phyloP scores from a whole-genome alignment of 1,140 invertebrate genomes.

The Ceratosolen fusciceps region DNA sequence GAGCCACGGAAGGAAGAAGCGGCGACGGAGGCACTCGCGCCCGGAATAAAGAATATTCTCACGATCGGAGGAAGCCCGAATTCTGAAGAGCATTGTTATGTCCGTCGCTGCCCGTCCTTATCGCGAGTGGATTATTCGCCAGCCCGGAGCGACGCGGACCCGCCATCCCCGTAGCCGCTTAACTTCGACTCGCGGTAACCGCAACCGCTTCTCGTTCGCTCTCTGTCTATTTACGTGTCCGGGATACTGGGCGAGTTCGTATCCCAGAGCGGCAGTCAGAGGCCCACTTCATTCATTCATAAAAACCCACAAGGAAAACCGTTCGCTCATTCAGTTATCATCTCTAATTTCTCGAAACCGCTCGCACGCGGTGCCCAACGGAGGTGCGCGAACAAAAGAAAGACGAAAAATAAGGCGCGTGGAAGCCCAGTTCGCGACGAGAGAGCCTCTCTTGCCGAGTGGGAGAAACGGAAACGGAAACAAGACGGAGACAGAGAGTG shows the following conservation, averaged over 20 bases:
- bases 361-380: not conserved
- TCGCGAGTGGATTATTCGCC: conserved; percentile 8
- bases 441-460: not conserved
- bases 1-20: no score
- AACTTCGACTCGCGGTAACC: no score
- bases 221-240: no score
- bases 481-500: conserved; percentile 39
- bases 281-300: conserved; percentile 41
- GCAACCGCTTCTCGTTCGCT: no score
- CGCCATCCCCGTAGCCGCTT: no score
- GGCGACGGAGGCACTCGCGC: not conserved
- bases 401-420: conserved; percentile 3
- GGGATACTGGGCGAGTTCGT: no score
- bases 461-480: conserved; percentile 48
- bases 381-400: conserved; percentile 11
- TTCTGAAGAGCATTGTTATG: not conserved
- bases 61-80: not conserved
- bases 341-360: conserved; percentile 38
- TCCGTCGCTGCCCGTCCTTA: no score
- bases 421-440: conserved; percentile 19
- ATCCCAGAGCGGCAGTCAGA: conserved; percentile 1
- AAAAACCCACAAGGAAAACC: conserved; percentile 45
- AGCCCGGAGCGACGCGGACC: no score
- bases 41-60: not conserved
- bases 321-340: conserved; percentile 48